phyloP scores from a whole-genome alignment of 1,140 invertebrate genomes.

The Pachyrhynchus sulphureomaculatus region DNA sequence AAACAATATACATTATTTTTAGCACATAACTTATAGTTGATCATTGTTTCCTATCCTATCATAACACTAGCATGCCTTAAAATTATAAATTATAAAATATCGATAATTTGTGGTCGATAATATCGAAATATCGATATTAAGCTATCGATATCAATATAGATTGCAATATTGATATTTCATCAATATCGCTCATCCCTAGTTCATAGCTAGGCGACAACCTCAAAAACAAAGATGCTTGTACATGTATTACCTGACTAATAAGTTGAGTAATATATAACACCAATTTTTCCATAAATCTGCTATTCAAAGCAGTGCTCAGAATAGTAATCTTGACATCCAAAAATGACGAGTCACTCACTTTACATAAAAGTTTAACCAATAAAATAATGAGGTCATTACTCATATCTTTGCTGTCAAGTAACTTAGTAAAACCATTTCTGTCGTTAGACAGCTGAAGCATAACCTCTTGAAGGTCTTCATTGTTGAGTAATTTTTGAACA shows the following conservation, averaged over 20 bases:
- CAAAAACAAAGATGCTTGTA: no score
- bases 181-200: no score
- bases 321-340: slow-evolving; percentile 17
- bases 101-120: no score
- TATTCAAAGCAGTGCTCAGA: slow-evolving; percentile 15
- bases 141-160: no score
- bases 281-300: slow-evolving; percentile 22
- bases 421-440: slow-evolving; percentile 18
- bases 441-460: slow-evolving; percentile 29
- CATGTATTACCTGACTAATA: slow-evolving; percentile 28
- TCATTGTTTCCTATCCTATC: no score
- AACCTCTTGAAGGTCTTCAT: slow-evolving; percentile 24
- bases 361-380: slow-evolving; percentile 27
- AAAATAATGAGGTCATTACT: slow-evolving; percentile 28
- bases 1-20: no score
- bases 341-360: slow-evolving; percentile 24
- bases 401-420: slow-evolving; percentile 26
- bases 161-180: no score
- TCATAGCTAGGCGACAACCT: no score
- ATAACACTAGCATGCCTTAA: no score
- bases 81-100: no score
- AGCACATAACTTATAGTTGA: no score
- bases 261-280: slow-evolving; percentile 23
- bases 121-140: no score
- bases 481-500: slow-evolving; percentile 13